A percentile compares a stretch with the other conserved stretches of the same genome.
Conservation (phyloP, 1,140 invertebrate genomes). For the Anadara kagoshimensis region DNA sequence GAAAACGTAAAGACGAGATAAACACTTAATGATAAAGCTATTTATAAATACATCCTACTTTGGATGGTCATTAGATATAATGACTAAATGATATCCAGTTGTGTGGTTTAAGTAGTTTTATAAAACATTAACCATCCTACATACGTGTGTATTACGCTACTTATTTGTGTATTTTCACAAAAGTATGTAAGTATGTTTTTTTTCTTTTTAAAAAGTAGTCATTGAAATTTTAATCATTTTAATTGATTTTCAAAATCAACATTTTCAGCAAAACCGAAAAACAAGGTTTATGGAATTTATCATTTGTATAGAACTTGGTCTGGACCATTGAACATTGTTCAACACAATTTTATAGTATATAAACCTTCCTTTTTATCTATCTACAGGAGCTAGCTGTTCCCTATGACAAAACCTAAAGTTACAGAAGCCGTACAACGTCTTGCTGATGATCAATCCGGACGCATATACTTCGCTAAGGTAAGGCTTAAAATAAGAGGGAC, state of each 20-base stretch:
- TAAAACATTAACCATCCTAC: neutral
- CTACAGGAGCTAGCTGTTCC: conserved; percentile 61
- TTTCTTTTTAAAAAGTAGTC: too few species aligned
- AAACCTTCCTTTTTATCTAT: neutral
- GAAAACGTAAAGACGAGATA: too few species aligned
- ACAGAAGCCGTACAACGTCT: conserved; percentile 48
- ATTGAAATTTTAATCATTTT: too few species aligned
- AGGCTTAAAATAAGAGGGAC: neutral
- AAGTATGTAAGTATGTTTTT: too few species aligned
- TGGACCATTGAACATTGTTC: too few species aligned
- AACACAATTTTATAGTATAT: too few species aligned
- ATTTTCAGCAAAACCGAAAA: neutral
- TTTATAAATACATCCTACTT: neutral
- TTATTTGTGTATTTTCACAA: too few species aligned
- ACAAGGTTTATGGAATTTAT: too few species aligned
- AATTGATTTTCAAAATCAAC: too few species aligned
- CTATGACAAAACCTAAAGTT: conserved; percentile 55
- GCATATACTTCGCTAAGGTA: conserved; percentile 61
- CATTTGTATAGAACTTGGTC: too few species aligned
- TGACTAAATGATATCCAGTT: too few species aligned
- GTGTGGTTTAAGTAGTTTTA: neutral
- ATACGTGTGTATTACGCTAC: too few species aligned
- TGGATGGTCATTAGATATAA: neutral
- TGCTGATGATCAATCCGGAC: conserved; percentile 47
- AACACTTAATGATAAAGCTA: neutral